Percentiles rank a stretch among this genome's conserved stretches.
Conservation (phyloP, 2,888 invertebrate genomes). For the Helicoverpa assulta region DNA sequence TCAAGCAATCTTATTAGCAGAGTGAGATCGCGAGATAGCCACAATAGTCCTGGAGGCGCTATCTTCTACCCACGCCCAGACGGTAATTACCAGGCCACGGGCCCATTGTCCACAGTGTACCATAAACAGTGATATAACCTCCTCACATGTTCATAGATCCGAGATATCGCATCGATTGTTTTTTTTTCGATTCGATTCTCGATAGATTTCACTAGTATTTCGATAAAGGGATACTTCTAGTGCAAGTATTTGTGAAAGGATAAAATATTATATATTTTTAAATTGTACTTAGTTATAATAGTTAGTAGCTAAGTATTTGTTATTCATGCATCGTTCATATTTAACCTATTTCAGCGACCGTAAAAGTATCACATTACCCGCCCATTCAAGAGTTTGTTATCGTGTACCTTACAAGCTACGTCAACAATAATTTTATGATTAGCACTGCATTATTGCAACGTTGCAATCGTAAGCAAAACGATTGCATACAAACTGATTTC, state of each 20-base stretch:
- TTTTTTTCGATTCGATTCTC: conserved; percentile 17
- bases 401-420: background rate
- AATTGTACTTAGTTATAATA: too few relatives aligned
- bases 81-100: conserved; percentile 64
- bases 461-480: conserved; percentile 36
- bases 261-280: too few relatives aligned
- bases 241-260: too few relatives aligned
- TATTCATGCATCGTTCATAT: background rate
- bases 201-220: conserved; percentile 9
- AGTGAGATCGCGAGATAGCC: conserved; percentile 75
- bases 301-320: too few relatives aligned
- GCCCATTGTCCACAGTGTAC: conserved; percentile 68
- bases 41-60: conserved; percentile 58
- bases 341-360: background rate
- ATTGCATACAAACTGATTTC: conserved; percentile 50
- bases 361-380: conserved; percentile 5
- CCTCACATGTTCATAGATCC: conserved; percentile 57
- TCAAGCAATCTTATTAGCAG: conserved; percentile 73
- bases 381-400: conserved; percentile 21
- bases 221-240: too few relatives aligned
- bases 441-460: conserved; percentile 17
- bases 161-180: conserved; percentile 56
- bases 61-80: conserved; percentile 56
- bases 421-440: conserved; percentile 23
- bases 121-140: conserved; percentile 63